A percentile compares a stretch with the other conserved stretches of the same genome.
Evolutionary conservation across 2,113 vertebrate species (phyloP).

Genomic region (Notarius quadriscutis): DNA sequence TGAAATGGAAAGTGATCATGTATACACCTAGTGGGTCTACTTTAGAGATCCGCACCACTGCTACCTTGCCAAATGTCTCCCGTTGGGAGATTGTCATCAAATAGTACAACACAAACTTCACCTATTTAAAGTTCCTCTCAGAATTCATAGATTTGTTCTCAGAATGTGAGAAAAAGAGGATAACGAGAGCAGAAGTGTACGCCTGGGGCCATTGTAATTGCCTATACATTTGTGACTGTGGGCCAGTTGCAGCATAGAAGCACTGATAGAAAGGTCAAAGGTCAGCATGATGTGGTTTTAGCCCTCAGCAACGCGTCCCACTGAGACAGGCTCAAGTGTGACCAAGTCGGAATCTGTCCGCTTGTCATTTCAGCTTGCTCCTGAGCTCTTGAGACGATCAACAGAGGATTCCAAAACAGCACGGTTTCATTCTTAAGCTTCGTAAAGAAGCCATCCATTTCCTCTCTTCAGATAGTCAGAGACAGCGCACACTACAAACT

Average conservation of each 20-base stretch:
- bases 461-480: conserved; percentile 38
- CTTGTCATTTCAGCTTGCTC: conserved; percentile 33
- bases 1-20: conserved; percentile 31
- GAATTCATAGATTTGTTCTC: not conserved
- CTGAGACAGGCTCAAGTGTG: conserved; percentile 56
- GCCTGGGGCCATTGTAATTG: conserved; percentile 16
- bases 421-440: conserved; percentile 25
- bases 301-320: conserved; percentile 44
- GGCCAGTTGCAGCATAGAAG: conserved; percentile 19
- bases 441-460: conserved; percentile 41
- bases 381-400: conserved; percentile 45
- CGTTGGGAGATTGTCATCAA: conserved; percentile 9
- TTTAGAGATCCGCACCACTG: conserved; percentile 70
- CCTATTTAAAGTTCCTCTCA: conserved; percentile 18
- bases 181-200: not conserved
- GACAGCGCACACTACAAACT: conserved; percentile 42
- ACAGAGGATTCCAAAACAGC: conserved; percentile 42
- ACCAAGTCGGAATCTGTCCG: conserved; percentile 44
- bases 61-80: conserved; percentile 13
- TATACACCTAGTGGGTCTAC: conserved; percentile 59
- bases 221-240: conserved; percentile 9
- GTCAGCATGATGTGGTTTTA: conserved; percentile 40
- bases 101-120: not conserved
- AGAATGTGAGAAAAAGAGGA: not conserved
- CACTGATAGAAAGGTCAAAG: conserved; percentile 53